Conservation (phyloP, 1,140 invertebrate species). For the Drosophila murphyi region DNA sequence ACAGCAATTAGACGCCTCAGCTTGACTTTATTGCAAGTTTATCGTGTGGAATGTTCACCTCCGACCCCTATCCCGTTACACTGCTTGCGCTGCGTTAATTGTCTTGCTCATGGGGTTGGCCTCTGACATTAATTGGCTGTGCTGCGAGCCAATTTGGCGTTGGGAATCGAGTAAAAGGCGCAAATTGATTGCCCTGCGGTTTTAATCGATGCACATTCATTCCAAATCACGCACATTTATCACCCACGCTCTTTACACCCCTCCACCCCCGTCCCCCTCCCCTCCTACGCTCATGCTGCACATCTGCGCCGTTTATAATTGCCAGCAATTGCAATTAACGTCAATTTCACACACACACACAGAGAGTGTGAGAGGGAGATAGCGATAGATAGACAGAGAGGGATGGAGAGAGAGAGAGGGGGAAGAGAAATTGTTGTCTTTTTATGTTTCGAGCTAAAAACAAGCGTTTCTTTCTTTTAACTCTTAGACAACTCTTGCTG, state of each 20-base stretch:
- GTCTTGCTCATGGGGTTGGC: constrained; percentile 50
- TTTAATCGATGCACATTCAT: constrained; percentile 83
- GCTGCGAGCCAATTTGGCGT: constrained; percentile 70
- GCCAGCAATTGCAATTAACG: constrained; percentile 75
- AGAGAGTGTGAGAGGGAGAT: too few species aligned
- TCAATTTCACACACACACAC: constrained; percentile 22
- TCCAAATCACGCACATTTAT: constrained; percentile 83
- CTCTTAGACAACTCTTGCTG: constrained; percentile 11
- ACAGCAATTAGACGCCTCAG: constrained; percentile 75
- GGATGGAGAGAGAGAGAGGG: neutral
- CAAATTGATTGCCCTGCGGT: constrained; percentile 82
- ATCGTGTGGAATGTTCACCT: constrained; percentile 67
- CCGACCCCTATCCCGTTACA: neutral
- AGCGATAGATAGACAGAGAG: too few species aligned
- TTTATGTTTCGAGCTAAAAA: neutral
- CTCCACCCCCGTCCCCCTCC: neutral
- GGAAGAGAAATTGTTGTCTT: neutral
- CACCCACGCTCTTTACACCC: constrained; percentile 35
- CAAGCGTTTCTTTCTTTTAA: constrained; percentile 5
- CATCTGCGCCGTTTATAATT: constrained; percentile 79
- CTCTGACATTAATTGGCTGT: constrained; percentile 80
- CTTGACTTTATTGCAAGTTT: constrained; percentile 80
- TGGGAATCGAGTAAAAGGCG: constrained; percentile 68
- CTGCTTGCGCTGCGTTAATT: constrained; percentile 47
- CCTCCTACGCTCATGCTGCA: constrained; percentile 9